Evolutionary conservation across 2,113 vertebrate genomes (phyloP).

Genomic region (Vicugna pacos): DNA sequence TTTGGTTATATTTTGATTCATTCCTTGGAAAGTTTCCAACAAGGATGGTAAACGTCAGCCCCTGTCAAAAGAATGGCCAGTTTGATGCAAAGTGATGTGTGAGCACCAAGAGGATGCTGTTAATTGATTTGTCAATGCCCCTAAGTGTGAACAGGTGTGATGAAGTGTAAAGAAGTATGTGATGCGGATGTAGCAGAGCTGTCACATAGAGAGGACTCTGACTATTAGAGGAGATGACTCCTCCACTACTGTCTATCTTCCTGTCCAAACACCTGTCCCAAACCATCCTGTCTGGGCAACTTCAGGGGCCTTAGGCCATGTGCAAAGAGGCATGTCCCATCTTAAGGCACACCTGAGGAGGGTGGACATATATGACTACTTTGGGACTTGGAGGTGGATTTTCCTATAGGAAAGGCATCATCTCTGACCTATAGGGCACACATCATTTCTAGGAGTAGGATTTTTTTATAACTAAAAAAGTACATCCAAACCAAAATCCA

Average conservation of each 20-base stretch:
- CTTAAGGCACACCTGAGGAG: not conserved
- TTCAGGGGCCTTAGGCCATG: slow-evolving; percentile 50
- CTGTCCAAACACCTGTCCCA: slow-evolving; percentile 79
- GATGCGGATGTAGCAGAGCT: slow-evolving; percentile 81
- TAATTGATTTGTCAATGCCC: slow-evolving; percentile 84
- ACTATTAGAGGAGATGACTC: slow-evolving; percentile 75
- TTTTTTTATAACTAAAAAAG: slow-evolving; percentile 31
- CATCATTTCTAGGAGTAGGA: not conserved
- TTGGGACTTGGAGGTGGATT: not conserved
- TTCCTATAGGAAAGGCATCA: not conserved
- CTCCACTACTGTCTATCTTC: slow-evolving; percentile 69
- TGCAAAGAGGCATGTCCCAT: not conserved
- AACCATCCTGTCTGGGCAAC: slow-evolving; percentile 75
- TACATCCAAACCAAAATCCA: not conserved
- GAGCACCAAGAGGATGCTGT: slow-evolving; percentile 75
- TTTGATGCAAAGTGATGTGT: slow-evolving; percentile 78
- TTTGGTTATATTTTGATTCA: slow-evolving; percentile 56
- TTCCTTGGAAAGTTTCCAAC: slow-evolving; percentile 77
- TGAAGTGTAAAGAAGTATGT: slow-evolving; percentile 83
- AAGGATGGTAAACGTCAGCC: slow-evolving; percentile 68
- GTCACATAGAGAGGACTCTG: slow-evolving; percentile 77
- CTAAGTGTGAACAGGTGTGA: slow-evolving; percentile 84
- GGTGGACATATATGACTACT: not conserved
- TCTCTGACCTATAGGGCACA: not conserved
- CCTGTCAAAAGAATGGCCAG: slow-evolving; percentile 71